Base-by-base conservation (phyloP, 1,140 invertebrate genomes). In the Brachionus asplanchnoidis region DNA sequence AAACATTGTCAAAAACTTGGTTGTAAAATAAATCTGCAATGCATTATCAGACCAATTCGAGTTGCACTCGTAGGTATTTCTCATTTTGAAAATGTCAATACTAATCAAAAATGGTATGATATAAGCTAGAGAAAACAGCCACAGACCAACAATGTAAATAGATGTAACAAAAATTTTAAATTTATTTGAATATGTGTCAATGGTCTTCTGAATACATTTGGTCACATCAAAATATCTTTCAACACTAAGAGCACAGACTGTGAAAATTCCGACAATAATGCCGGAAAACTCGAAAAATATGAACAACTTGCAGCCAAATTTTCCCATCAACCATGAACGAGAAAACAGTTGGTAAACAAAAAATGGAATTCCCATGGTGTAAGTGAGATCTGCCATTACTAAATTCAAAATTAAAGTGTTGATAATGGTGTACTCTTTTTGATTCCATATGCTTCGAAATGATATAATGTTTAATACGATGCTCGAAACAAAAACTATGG, bases 171-270 rank as follows among this genome's bases (percentile, higher is more conserved):
- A 65, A 40, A 60, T 42, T 60, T 82, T 82, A 7, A 82, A 82
- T 44, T 82, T 60, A 65, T 82, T 82, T 12, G 50, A 44, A 44
- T 82, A 82, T 36, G 42, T 26, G 26, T 77, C 73, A 9, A 77
- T 46, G 8, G 42, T 36, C 26, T 44, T 60, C 44, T 65, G 60
- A 26, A 65, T 82, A 20, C 60, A 44, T 20, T 82, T 68, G 9
- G 79, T 82, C 4, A 82, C 65, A 65, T 82, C 65, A 23, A 82
- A 60, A 82, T 82, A 82, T 17, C 79, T 26, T 46, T 82, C 79
- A 17, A 82, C 17, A 44, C 79, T 82, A 7, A 82, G 42, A 12
- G 79, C 79, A 65, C 53, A 65, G 12, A 82, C 42, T 3, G 79
- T 68, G 17, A 65, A 82, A 17, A 65, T 68, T 12, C 79, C 65